Percentiles rank a stretch among this genome's conserved stretches.
These are phyloP conservation scores for Pygoscelis adeliae DNA, from an alignment of 2,113 vertebrate species.

Conservation along the genomic window DNA sequence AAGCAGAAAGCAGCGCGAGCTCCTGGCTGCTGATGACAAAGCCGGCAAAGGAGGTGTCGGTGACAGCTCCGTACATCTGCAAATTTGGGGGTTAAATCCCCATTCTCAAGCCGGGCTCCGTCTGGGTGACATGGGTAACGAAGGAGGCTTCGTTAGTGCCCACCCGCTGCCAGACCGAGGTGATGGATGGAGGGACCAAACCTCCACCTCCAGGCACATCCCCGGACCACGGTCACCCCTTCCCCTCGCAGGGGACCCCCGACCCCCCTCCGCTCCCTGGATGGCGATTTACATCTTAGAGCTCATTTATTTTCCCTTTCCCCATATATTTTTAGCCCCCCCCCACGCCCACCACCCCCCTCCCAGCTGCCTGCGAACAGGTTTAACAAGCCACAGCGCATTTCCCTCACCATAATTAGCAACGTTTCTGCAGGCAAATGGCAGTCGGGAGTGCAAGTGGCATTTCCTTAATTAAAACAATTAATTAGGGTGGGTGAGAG, in stretches of 20 bases:
- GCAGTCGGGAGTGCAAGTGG: slow-evolving; percentile 56
- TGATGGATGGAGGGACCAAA: neutral
- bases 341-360: neutral
- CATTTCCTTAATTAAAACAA: slow-evolving; percentile 73
- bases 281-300: neutral
- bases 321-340: slow-evolving; percentile 11
- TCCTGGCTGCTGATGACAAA: slow-evolving; percentile 29
- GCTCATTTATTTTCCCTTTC: neutral
- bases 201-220: neutral
- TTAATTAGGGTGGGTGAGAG: slow-evolving; percentile 60
- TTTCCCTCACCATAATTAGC: slow-evolving; percentile 56
- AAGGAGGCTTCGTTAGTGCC: neutral
- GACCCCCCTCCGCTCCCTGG: neutral
- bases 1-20: slow-evolving; percentile 10
- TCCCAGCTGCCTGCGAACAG: neutral
- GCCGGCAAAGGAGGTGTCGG: neutral
- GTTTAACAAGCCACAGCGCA: neutral
- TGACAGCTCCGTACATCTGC: neutral
- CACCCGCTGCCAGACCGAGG: neutral
- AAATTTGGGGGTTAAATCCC: neutral
- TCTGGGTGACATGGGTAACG: rapidly evolving
- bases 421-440: slow-evolving; percentile 52
- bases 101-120: rapidly evolving
- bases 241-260: neutral
- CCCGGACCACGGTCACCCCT: rapidly evolving